phyloP scores from a whole-genome alignment of 2,888 invertebrate species.

The Ptychoptera contaminata region DNA sequence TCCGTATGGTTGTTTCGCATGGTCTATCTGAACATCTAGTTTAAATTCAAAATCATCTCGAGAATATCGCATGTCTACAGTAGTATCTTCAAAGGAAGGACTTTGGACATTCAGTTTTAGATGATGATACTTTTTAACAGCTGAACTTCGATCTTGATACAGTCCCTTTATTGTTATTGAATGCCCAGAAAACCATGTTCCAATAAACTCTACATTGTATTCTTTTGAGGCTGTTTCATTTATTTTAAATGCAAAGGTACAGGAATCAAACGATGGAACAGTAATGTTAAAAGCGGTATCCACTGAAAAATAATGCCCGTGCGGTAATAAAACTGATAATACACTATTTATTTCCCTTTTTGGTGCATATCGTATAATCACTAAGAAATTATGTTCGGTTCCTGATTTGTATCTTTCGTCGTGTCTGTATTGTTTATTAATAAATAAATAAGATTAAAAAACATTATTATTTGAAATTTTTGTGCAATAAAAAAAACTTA shows the following conservation, averaged over 20 bases:
- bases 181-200: slow-evolving; percentile 65
- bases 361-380: slow-evolving; percentile 39
- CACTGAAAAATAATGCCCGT: slow-evolving; percentile 44
- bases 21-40: slow-evolving; percentile 46
- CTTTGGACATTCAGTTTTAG: slow-evolving; percentile 56
- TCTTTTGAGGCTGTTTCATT: slow-evolving; percentile 50
- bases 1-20: slow-evolving; percentile 48
- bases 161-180: slow-evolving; percentile 47
- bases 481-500: slow-evolving; percentile 20
- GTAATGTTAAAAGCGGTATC: slow-evolving; percentile 59
- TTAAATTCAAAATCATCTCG: slow-evolving; percentile 52
- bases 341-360: slow-evolving; percentile 41
- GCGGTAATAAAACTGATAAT: slow-evolving; percentile 45
- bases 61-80: slow-evolving; percentile 46
- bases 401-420: slow-evolving; percentile 33
- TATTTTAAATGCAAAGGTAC: slow-evolving; percentile 45
- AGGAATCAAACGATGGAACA: slow-evolving; percentile 56
- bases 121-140: slow-evolving; percentile 44
- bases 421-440: slow-evolving; percentile 21
- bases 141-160: slow-evolving; percentile 58
- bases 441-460: too few relatives aligned
- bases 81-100: slow-evolving; percentile 54
- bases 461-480: too few relatives aligned
- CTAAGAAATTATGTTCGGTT: slow-evolving; percentile 35
- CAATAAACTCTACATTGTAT: slow-evolving; percentile 48